phyloP scores from a whole-genome alignment of 2,797 vertebrate species.

The Helostoma temminkii region DNA sequence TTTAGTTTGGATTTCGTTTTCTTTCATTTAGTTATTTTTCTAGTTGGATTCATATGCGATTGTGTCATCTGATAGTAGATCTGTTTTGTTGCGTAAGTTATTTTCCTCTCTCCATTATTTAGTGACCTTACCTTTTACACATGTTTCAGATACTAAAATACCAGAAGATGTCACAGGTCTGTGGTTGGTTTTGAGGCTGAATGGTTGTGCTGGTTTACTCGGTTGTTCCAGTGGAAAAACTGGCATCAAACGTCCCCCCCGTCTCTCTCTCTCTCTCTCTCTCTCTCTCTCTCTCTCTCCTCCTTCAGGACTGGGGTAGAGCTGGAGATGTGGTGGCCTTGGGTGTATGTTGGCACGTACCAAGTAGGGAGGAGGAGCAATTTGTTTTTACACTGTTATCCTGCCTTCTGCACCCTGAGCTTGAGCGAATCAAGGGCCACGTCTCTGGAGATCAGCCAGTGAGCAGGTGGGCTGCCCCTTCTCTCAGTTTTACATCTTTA shows the following conservation, averaged over 20 bases:
- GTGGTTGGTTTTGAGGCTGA: conserved; percentile 54
- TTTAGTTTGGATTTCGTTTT: conserved; percentile 14
- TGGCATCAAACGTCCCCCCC: conserved; percentile 20
- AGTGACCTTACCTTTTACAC: conserved; percentile 5
- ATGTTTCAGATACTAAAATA: conserved; percentile 33
- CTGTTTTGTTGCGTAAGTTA: background rate
- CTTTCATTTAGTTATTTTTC: conserved; percentile 7
- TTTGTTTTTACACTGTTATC: conserved; percentile 94
- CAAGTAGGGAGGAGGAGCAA: conserved; percentile 88
- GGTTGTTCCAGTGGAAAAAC: conserved; percentile 62
- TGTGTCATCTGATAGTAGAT: conserved; percentile 10
- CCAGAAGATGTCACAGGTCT: conserved; percentile 21
- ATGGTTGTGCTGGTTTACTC: conserved; percentile 42
- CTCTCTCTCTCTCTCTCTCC: conserved; percentile 20
- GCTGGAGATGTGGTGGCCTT: conserved; percentile 92
- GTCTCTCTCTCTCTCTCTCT: conserved; percentile 16
- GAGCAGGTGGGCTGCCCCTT: conserved; percentile 86
- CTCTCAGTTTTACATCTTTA: conserved; percentile 15
- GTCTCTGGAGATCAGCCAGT: conserved; percentile 90
- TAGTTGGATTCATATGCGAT: conserved; percentile 2
- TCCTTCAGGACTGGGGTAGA: conserved; percentile 93
- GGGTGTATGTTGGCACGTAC: conserved; percentile 94
- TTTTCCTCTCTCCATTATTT: conserved; percentile 8
- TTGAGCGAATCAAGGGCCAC: conserved; percentile 87
- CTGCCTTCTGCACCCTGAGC: conserved; percentile 92